These are phyloP conservation scores for Myiagra hebetior DNA, from an alignment of 2,113 vertebrate species.

Conservation along the genomic window DNA sequence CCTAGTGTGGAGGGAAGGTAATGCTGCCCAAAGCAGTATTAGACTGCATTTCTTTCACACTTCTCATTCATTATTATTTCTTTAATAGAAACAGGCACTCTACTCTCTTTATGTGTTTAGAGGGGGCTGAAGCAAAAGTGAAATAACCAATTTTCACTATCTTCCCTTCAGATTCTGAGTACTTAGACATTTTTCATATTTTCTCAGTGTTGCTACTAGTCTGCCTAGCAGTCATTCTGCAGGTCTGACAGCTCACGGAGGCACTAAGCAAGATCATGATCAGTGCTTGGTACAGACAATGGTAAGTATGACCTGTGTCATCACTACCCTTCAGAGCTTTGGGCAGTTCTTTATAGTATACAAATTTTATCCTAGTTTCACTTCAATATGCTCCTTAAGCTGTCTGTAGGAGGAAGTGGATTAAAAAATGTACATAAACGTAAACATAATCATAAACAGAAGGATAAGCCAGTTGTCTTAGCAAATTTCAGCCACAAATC, in stretches of 20 bases:
- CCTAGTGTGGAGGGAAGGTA: too few species aligned
- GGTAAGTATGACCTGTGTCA: neutral
- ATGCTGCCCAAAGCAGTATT: neutral
- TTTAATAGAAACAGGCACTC: neutral
- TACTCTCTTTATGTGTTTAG: neutral
- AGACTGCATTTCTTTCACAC: neutral
- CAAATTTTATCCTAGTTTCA: neutral
- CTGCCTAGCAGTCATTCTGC: neutral
- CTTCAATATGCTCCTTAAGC: neutral
- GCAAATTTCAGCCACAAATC: neutral
- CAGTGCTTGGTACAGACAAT: neutral
- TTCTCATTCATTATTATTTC: neutral
- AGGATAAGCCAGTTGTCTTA: neutral
- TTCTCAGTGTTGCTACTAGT: neutral
- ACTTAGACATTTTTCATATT: neutral
- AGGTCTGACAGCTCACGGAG: neutral
- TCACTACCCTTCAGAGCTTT: neutral
- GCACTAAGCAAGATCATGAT: neutral
- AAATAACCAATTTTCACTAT: neutral
- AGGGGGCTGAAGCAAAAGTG: neutral
- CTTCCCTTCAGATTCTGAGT: neutral
- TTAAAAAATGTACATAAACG: neutral
- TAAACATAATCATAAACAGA: neutral
- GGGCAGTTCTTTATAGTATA: neutral
- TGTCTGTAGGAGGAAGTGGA: neutral